phyloP scores from a whole-genome alignment of 2,888 invertebrate genomes.

The Oscheius sp. region DNA sequence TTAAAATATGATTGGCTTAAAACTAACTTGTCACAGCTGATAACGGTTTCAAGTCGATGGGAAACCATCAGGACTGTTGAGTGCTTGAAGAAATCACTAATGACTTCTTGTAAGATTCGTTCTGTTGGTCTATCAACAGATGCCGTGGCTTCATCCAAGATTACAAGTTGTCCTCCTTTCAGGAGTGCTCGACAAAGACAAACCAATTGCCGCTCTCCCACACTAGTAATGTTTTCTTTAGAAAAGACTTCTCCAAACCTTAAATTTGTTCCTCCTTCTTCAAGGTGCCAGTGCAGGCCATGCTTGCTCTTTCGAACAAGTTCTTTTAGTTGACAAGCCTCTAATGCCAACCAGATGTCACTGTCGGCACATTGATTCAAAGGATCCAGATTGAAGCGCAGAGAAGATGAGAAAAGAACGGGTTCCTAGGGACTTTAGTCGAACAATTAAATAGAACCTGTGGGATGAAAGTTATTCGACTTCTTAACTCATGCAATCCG shows the following conservation, averaged over 20 bases:
- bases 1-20: background rate
- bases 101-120: slow-evolving; percentile 72
- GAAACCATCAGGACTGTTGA: slow-evolving; percentile 75
- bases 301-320: slow-evolving; percentile 81
- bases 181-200: slow-evolving; percentile 73
- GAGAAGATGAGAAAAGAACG: slow-evolving; percentile 75
- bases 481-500: slow-evolving; percentile 85
- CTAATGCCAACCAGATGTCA: slow-evolving; percentile 86
- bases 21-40: slow-evolving; percentile 83
- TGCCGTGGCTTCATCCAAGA: slow-evolving; percentile 76
- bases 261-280: slow-evolving; percentile 88
- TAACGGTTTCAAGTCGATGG: slow-evolving; percentile 88
- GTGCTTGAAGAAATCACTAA: slow-evolving; percentile 81
- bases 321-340: slow-evolving; percentile 86
- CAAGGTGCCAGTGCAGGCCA: slow-evolving; percentile 83
- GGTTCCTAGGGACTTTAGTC: slow-evolving; percentile 73
- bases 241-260: too few species aligned
- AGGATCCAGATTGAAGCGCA: slow-evolving; percentile 91
- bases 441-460: slow-evolving; percentile 29
- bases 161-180: slow-evolving; percentile 72
- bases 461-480: slow-evolving; percentile 82
- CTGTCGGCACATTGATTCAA: slow-evolving; percentile 82
- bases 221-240: too few species aligned
- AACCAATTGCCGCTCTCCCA: slow-evolving; percentile 74
- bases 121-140: slow-evolving; percentile 70